A percentile compares a stretch with the other conserved stretches of the same genome.
Evolutionary conservation across 2,113 vertebrate species (phyloP).

Genomic region (Apodemus sylvaticus): DNA sequence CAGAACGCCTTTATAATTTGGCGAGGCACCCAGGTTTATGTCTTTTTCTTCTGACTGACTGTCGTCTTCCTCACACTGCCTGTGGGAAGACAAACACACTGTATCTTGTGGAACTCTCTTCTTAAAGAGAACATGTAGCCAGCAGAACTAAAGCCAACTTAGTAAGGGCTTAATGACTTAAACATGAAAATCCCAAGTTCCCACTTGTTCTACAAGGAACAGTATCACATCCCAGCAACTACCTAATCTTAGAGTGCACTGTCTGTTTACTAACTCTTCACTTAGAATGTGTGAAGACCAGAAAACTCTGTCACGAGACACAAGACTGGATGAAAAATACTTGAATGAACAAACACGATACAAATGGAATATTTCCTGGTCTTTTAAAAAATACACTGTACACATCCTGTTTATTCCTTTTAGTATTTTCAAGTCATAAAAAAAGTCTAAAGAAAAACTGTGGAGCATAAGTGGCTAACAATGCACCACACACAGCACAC

Average conservation of each 20-base stretch:
- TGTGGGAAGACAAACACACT: slow-evolving; percentile 65
- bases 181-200: slow-evolving; percentile 42
- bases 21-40: slow-evolving; percentile 77
- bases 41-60: slow-evolving; percentile 75
- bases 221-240: neutral
- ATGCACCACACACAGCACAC: neutral
- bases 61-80: slow-evolving; percentile 83
- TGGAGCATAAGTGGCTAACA: neutral
- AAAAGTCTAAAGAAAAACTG: neutral
- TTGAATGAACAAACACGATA: slow-evolving; percentile 25
- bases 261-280: neutral
- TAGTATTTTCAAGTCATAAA: slow-evolving; percentile 28
- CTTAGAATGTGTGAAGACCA: neutral
- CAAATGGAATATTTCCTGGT: neutral
- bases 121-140: slow-evolving; percentile 55
- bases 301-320: neutral
- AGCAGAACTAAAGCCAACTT: slow-evolving; percentile 35
- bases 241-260: neutral
- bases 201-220: slow-evolving; percentile 4
- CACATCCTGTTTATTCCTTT: neutral
- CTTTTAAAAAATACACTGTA: neutral
- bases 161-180: slow-evolving; percentile 20
- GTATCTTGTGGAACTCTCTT: slow-evolving; percentile 51
- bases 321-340: neutral
- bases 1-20: slow-evolving; percentile 87